Conservation (phyloP, 2,797 vertebrate species). For the Microchirus variegatus region DNA sequence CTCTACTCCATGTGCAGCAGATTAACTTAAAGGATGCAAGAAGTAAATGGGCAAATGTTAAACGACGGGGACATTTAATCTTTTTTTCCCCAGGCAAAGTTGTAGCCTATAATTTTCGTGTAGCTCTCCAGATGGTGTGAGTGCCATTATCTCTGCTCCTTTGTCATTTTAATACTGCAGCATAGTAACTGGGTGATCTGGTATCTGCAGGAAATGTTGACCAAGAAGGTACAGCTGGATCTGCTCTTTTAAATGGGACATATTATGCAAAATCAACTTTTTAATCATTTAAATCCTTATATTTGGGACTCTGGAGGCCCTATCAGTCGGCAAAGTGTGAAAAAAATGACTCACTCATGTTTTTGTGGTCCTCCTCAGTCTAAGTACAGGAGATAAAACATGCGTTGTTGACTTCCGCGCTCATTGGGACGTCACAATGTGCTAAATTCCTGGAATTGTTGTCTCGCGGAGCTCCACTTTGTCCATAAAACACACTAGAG, state of each 20-base stretch:
- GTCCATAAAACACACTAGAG: no score
- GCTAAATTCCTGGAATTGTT: no score
- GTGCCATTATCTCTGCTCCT: constrained; percentile 17
- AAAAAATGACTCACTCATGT: no score
- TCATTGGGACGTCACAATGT: no score
- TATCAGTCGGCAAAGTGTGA: no score
- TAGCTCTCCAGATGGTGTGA: constrained; percentile 11
- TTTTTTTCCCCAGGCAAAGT: constrained; percentile 19
- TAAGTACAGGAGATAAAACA: no score
- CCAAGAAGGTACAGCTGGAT: not conserved
- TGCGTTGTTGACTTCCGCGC: no score
- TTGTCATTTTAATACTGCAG: constrained; percentile 22
- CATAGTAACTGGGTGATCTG: not conserved
- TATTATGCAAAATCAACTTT: no score
- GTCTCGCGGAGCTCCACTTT: no score
- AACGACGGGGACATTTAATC: constrained; percentile 21
- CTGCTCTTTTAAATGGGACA: constrained; percentile 1
- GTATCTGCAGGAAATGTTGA: constrained; percentile 5
- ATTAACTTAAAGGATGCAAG: constrained; percentile 10
- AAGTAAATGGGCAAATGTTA: constrained; percentile 8
- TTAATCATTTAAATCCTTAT: no score
- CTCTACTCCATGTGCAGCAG: not conserved
- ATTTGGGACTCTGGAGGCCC: no score
- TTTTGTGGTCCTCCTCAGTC: no score
- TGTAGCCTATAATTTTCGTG: constrained; percentile 6